phyloP scores from a whole-genome alignment of 1,140 invertebrate species.

The Drosophila lowei region DNA sequence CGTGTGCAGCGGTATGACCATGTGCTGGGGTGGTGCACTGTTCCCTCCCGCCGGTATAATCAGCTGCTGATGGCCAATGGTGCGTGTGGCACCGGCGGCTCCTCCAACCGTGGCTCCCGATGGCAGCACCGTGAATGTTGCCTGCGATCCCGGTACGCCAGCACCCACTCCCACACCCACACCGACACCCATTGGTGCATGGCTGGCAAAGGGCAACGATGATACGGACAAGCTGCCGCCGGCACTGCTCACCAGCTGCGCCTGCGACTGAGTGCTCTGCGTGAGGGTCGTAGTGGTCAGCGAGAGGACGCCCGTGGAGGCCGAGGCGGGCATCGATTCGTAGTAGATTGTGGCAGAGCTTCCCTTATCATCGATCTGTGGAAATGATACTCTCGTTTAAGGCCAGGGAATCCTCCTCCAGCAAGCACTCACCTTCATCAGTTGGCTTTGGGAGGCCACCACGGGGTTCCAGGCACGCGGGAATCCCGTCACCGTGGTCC shows the following conservation, averaged over 20 bases:
- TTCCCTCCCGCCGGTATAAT: slow-evolving; percentile 56
- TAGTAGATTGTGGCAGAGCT: slow-evolving; percentile 79
- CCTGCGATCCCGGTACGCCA: slow-evolving; percentile 54
- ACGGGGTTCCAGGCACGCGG: slow-evolving; percentile 52
- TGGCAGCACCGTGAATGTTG: slow-evolving; percentile 78
- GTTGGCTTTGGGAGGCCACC: slow-evolving; percentile 45
- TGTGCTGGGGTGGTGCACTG: slow-evolving; percentile 64
- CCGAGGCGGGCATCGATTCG: slow-evolving; percentile 75
- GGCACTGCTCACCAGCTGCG: slow-evolving; percentile 63
- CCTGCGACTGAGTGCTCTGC: slow-evolving; percentile 68
- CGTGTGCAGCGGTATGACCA: slow-evolving; percentile 80
- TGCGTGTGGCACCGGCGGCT: slow-evolving; percentile 48
- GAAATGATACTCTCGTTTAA: not conserved
- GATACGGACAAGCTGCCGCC: slow-evolving; percentile 67
- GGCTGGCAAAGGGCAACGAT: slow-evolving; percentile 67
- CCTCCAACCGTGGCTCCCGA: slow-evolving; percentile 33
- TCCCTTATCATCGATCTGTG: slow-evolving; percentile 54
- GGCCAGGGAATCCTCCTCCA: not conserved
- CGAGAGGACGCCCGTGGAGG: slow-evolving; percentile 77
- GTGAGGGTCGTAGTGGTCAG: slow-evolving; percentile 76
- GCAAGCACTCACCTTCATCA: slow-evolving; percentile 37
- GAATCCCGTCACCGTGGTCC: slow-evolving; percentile 27
- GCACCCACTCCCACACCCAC: slow-evolving; percentile 24
- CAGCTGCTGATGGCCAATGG: slow-evolving; percentile 70
- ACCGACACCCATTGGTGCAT: slow-evolving; percentile 34